These are phyloP conservation scores for Agonum fuliginosum DNA, from an alignment of 2,888 invertebrate species.

Conservation along the genomic window DNA sequence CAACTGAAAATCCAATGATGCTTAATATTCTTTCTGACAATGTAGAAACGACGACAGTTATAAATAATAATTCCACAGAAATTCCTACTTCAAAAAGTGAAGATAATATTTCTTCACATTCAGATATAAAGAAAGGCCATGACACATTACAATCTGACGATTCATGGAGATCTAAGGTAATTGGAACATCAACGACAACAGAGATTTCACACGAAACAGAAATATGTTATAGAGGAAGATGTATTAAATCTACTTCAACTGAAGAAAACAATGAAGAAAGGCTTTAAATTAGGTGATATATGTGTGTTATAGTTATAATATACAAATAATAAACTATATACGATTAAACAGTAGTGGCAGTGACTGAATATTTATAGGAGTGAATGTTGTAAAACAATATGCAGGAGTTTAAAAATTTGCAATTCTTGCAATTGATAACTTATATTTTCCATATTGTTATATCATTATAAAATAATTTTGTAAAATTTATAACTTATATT, in stretches of 20 bases:
- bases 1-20: constrained; percentile 40
- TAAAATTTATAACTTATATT: constrained; percentile 54
- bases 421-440: not conserved
- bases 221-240: constrained; percentile 90
- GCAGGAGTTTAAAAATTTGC: not conserved
- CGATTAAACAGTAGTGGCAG: constrained; percentile 8
- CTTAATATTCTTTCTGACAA: constrained; percentile 58
- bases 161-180: constrained; percentile 76
- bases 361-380: constrained; percentile 53
- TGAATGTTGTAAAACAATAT: constrained; percentile 22
- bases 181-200: constrained; percentile 87
- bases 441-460: constrained; percentile 37
- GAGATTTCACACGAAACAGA: constrained; percentile 91
- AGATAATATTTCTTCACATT: not conserved
- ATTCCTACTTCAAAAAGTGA: not conserved
- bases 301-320: constrained; percentile 36
- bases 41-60: constrained; percentile 54
- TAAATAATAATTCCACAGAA: constrained; percentile 57
- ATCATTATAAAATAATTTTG: constrained; percentile 31
- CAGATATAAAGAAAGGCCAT: no score
- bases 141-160: constrained; percentile 63
- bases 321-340: constrained; percentile 26
- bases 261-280: constrained; percentile 53
- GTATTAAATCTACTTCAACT: constrained; percentile 79
- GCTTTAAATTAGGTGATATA: constrained; percentile 54